Percentiles rank a stretch among this genome's conserved stretches.
These are phyloP conservation scores for Gymnoscopelus braueri DNA, from an alignment of 2,797 vertebrate genomes.

Conservation along the genomic window DNA sequence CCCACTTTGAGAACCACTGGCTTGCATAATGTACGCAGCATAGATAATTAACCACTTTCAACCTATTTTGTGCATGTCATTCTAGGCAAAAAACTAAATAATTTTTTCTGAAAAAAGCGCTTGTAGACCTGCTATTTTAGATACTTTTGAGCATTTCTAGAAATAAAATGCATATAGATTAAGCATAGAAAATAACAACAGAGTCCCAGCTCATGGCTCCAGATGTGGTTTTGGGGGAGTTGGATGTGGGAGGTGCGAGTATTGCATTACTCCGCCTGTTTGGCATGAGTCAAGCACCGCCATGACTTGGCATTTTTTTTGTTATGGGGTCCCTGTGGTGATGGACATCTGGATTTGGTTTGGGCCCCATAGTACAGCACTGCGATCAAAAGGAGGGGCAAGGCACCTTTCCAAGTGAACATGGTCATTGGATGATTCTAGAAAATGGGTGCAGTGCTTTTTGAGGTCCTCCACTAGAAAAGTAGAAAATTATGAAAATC, in stretches of 20 bases:
- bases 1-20: no score
- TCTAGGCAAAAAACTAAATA: no score
- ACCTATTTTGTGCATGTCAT: no score
- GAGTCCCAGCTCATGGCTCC: not conserved
- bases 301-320: conserved; percentile 70
- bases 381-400: conserved; percentile 21
- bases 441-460: conserved; percentile 1
- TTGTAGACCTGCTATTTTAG: no score
- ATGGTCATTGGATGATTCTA: conserved; percentile 56
- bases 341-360: conserved; percentile 75
- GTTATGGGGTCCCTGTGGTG: conserved; percentile 12
- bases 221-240: conserved; percentile 11
- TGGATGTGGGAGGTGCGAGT: conserved; percentile 16
- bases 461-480: conserved; percentile 8
- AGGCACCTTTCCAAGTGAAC: conserved; percentile 54
- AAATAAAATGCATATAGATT: not conserved
- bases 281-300: conserved; percentile 35
- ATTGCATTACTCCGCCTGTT: conserved; percentile 41
- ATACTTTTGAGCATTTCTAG: no score
- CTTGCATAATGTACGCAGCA: no score
- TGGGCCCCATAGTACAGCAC: conserved; percentile 8
- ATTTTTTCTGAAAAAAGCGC: no score
- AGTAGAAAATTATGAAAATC: not conserved
- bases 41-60: no score
- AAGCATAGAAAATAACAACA: not conserved